These are phyloP conservation scores for Bhutanitis thaidina DNA, from an alignment of 2,888 invertebrate genomes.

Conservation along the genomic window DNA sequence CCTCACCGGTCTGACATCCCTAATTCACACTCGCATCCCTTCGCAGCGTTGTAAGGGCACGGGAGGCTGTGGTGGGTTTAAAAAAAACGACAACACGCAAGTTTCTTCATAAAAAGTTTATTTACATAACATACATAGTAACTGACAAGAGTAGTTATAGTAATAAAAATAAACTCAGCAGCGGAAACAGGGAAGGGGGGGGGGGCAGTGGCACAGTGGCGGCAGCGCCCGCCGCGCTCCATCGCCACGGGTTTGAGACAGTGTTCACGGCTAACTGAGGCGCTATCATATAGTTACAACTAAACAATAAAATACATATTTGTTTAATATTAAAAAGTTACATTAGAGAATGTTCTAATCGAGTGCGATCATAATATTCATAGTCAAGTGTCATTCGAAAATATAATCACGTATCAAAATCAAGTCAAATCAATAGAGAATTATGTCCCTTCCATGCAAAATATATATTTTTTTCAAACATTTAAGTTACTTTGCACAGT, in stretches of 20 bases:
- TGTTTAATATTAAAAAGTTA: neutral
- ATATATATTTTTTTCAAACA: constrained; percentile 1
- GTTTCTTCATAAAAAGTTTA: constrained; percentile 59
- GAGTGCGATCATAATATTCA: neutral
- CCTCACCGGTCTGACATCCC: no score
- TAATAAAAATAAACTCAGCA: constrained; percentile 57
- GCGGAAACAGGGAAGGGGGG: constrained; percentile 39
- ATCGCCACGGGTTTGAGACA: constrained; percentile 45
- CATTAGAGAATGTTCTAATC: neutral
- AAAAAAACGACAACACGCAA: neutral
- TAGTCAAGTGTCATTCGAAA: neutral
- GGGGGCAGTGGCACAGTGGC: constrained; percentile 24
- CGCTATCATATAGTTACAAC: constrained; percentile 44
- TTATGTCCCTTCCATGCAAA: constrained; percentile 33
- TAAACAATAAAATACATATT: constrained; percentile 56
- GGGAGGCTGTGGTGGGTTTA: no score
- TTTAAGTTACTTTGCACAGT: constrained; percentile 30
- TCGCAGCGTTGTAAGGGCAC: no score
- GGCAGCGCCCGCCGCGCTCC: constrained; percentile 20
- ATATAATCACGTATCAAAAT: neutral
- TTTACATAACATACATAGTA: constrained; percentile 73
- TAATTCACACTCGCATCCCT: no score
- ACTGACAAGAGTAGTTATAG: constrained; percentile 62
- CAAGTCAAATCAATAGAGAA: neutral
- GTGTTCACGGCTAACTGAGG: constrained; percentile 52